Percentiles rank a stretch among this genome's conserved stretches.
These are phyloP conservation scores for Oryzias melastigma DNA, from an alignment of 2,113 vertebrate species.

Conservation along the genomic window DNA sequence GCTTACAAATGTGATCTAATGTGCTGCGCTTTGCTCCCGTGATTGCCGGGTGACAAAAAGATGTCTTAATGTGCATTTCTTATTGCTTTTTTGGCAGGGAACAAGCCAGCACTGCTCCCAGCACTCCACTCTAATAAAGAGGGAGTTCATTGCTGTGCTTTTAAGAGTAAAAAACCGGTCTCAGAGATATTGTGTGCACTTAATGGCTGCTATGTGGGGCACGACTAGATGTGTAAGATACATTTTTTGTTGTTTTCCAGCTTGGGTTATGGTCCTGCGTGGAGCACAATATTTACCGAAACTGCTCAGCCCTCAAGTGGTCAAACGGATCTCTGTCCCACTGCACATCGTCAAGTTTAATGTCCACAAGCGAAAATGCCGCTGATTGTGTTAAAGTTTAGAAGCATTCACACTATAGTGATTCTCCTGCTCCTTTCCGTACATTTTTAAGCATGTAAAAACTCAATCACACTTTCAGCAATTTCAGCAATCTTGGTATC, in stretches of 20 bases:
- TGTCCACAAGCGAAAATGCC: conserved; percentile 39
- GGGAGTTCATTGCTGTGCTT: conserved; percentile 17
- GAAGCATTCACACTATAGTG: too few relatives aligned
- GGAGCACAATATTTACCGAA: background rate
- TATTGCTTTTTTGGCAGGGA: conserved; percentile 3
- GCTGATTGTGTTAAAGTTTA: conserved; percentile 21
- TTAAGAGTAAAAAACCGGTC: conserved; percentile 7
- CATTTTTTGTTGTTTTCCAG: background rate
- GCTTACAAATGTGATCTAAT: conserved; percentile 13
- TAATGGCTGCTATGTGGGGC: background rate
- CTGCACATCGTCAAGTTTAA: conserved; percentile 37
- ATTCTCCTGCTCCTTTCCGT: too few relatives aligned
- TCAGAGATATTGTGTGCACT: background rate
- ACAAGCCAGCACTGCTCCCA: conserved; percentile 18
- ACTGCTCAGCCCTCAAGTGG: conserved; percentile 21
- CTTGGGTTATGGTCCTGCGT: background rate
- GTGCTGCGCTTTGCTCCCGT: conserved; percentile 7
- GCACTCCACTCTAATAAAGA: conserved; percentile 24
- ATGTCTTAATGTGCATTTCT: conserved; percentile 10
- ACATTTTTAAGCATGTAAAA: too few relatives aligned
- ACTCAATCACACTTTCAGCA: too few relatives aligned
- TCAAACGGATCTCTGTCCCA: conserved; percentile 19
- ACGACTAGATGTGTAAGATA: background rate
- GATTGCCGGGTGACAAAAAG: conserved; percentile 17
- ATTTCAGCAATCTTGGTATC: too few relatives aligned